These are phyloP conservation scores for Rhimphoctona megacephalus DNA, from an alignment of 2,888 invertebrate species.

Conservation along the genomic window DNA sequence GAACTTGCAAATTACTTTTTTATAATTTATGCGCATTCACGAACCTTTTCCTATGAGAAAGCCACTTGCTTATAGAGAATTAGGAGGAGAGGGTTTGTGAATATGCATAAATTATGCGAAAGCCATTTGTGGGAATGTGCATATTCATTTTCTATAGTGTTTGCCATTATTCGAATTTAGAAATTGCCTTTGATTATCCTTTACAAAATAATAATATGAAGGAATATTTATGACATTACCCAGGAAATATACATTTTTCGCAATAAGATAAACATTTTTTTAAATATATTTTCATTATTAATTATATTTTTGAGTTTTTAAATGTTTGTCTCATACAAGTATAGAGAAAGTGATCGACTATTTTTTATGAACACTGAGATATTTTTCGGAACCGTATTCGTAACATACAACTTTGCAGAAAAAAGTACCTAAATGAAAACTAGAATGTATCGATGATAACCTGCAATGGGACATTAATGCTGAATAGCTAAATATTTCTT, in stretches of 20 bases:
- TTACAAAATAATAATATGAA: background rate
- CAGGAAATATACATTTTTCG: too few relatives aligned
- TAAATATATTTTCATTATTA: too few relatives aligned
- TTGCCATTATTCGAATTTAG: background rate
- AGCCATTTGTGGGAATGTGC: background rate
- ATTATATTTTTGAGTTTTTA: too few relatives aligned
- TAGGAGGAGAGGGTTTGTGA: background rate
- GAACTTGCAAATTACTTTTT: constrained; percentile 1
- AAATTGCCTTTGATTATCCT: background rate
- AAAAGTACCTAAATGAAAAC: too few relatives aligned
- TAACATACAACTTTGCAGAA: too few relatives aligned
- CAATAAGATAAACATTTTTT: too few relatives aligned
- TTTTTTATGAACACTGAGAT: too few relatives aligned
- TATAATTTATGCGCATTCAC: constrained; percentile 4
- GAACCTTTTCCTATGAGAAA: constrained; percentile 5
- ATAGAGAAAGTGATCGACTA: too few relatives aligned
- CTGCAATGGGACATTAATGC: background rate
- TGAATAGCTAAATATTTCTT: background rate
- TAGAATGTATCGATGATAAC: too few relatives aligned
- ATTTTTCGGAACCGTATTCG: too few relatives aligned
- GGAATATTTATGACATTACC: background rate
- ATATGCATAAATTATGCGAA: background rate
- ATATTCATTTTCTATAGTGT: background rate
- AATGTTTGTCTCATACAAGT: too few relatives aligned
- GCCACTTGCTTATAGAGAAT: background rate